Base-by-base conservation (phyloP, 2,113 vertebrate species). In the Polypterus senegalus region DNA sequence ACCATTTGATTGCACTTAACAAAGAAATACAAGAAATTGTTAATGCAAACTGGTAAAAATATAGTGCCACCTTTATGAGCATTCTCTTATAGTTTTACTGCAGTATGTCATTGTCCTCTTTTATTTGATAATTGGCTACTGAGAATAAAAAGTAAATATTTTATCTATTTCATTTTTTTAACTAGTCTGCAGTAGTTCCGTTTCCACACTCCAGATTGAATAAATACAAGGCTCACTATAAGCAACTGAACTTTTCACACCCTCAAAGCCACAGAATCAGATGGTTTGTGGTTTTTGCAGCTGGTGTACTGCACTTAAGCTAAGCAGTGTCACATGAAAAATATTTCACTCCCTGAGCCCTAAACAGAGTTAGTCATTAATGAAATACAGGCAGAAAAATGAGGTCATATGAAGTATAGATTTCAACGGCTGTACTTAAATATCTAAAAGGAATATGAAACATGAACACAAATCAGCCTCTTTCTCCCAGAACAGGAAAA, bases 231-330 rank as follows among this genome's bases (percentile, higher is more conserved):
- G 81, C 81, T 79, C 76, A 81, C 80, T 85, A 87, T 81, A 87
- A 86, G 88, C 89, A 91, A 91, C 69, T 97, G 91, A 96, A 98
- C 90, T 94, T 92, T 93, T 97, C 89, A 93, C 91, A 93, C 91
- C 84, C 86, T 87, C 79, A 79, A 90, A 93, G 83, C 89, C 85
- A 66, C 88, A 91, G 87, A 91, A 89, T 92, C 89, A 87, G 86
- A 92, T 86, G 89, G 81, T 78, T 83, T 85, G 86, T 79, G 83
- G 90, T 91, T 89, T 89, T 84, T 89, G 90, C 93, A 95, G 91
- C 93, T 96, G 93, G 89, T 85, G 83, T 78, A 86, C 72, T 76
- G 70, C 75, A 77, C 77, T 91, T 85, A 88, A 86, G 88, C 81
- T 85, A 86, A 79, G 79, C 86, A 86, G 86, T 92, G 91, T 97